Base-by-base conservation (phyloP, 2,888 invertebrate species). In the Lissonota sp. region DNA sequence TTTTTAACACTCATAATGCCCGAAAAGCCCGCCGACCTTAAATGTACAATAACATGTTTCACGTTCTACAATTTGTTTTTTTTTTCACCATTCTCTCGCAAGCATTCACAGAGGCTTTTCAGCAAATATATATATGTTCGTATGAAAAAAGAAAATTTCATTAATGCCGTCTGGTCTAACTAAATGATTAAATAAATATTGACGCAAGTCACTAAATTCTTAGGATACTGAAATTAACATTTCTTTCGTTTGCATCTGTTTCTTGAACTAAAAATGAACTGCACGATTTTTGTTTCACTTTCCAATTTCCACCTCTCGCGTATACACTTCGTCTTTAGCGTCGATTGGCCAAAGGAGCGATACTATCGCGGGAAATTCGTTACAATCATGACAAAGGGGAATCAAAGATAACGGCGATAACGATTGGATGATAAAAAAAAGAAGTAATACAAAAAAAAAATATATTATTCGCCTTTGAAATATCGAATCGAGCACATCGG, bases 261-360 rank as follows among this genome's bases (percentile, higher is more conserved):
- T 26, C 26, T 26, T 26, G 1, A 26, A 26, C 26, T 26, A 26
- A 2, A 55, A 71, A 58, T 66, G 0, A 67, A 80, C 76, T 76
- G 69, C 63, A 63, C 44, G 58, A 57, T 16, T 55, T 55, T 14
- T 73, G 10, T 39, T 39, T 58, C 6, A 10, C 12, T 55, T 76
- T 42, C 26, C 60, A 60, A 49, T 62, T 78, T 58, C 64, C 39
- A 51, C 62, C 40, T 37, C 42, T 39, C 5, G 49, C 8, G 78
- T 51, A 81, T 81, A 37, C 73, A 74, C 81, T 81, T 16, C 42
- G 57, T 74, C 81, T 78, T 81, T 81, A 66, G 81, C 81, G 40
- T 70, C 14, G 55, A 10, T 49, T 53, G 42, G 70, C 81, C 74
- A 81, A 81, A 78, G 78, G 81, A 78, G 81, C 74, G 78, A 81